Evolutionary conservation across 1,140 invertebrate genomes (phyloP).

Genomic region (Leptoteleia sp.): DNA sequence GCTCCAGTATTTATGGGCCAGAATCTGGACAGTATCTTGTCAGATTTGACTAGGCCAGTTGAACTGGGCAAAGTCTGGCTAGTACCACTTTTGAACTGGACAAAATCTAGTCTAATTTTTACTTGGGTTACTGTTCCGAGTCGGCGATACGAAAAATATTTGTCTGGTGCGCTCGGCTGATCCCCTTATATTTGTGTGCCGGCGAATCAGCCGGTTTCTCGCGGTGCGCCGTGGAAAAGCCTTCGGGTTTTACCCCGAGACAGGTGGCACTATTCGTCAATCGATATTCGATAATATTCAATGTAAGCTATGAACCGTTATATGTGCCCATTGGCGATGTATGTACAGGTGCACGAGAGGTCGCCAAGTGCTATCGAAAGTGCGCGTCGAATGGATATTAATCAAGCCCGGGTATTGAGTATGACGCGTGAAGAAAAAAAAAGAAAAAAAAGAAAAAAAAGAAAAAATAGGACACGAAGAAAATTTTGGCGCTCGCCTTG

Average conservation of each 20-base stretch:
- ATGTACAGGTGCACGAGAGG: constrained; percentile 45
- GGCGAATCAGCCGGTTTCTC: constrained; percentile 17
- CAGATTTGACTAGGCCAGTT: too few relatives aligned
- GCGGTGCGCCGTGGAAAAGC: constrained; percentile 34
- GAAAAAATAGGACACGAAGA: constrained; percentile 29
- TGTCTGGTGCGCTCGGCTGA: constrained; percentile 14
- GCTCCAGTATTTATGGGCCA: too few relatives aligned
- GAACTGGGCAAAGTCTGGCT: too few relatives aligned
- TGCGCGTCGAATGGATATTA: constrained; percentile 63
- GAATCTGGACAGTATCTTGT: too few relatives aligned
- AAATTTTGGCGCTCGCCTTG: constrained; percentile 4
- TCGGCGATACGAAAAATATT: constrained; percentile 59
- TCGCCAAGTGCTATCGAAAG: constrained; percentile 50
- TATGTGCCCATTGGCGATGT: constrained; percentile 33
- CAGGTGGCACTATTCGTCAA: constrained; percentile 59
- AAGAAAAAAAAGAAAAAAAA: too few relatives aligned
- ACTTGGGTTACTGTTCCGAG: too few relatives aligned
- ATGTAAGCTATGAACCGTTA: constrained; percentile 30
- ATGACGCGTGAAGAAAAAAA: too few relatives aligned
- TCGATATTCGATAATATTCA: constrained; percentile 65
- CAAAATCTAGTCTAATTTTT: too few relatives aligned
- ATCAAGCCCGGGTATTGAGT: constrained; percentile 48
- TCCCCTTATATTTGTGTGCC: constrained; percentile 30
- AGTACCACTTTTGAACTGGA: too few relatives aligned
- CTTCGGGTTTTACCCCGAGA: constrained; percentile 50